Conservation (phyloP, 2,113 vertebrate species). For the Coregonus clupeaformis region DNA sequence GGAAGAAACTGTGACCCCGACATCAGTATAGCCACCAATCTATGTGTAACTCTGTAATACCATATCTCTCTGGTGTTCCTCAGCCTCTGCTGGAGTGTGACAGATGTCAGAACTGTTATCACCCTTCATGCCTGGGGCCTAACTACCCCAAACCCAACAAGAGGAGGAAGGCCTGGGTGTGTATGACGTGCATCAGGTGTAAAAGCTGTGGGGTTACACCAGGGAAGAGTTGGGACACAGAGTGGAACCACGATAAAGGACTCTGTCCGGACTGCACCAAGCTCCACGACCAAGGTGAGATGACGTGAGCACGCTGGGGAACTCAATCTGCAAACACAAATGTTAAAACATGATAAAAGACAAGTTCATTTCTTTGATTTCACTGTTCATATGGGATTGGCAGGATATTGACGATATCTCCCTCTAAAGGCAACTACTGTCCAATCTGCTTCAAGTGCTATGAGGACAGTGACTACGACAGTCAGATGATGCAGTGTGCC, state of each 20-base stretch:
- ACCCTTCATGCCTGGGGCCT: conserved; percentile 84
- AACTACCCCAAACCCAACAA: conserved; percentile 89
- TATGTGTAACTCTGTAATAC: too few species aligned
- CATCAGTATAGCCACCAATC: too few species aligned
- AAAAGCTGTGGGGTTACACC: conserved; percentile 89
- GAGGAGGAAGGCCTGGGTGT: conserved; percentile 88
- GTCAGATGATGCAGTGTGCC: conserved; percentile 93
- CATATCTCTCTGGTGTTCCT: background rate
- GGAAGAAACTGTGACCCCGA: too few species aligned
- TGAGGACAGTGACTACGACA: conserved; percentile 90
- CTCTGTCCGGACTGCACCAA: conserved; percentile 87
- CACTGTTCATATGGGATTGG: too few species aligned
- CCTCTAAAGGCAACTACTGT: conserved; percentile 84
- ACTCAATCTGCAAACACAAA: too few species aligned
- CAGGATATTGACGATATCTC: too few species aligned
- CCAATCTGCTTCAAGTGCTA: conserved; percentile 92
- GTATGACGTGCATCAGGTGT: conserved; percentile 88
- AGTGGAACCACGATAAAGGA: conserved; percentile 86
- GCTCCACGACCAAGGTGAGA: conserved; percentile 85
- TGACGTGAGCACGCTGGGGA: background rate
- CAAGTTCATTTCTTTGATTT: background rate
- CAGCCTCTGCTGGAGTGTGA: conserved; percentile 90
- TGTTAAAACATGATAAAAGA: too few species aligned
- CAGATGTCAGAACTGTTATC: conserved; percentile 87
- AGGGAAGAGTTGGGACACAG: conserved; percentile 84